Conservation (phyloP, 2,113 vertebrate species). For the Geococcyx californianus region DNA sequence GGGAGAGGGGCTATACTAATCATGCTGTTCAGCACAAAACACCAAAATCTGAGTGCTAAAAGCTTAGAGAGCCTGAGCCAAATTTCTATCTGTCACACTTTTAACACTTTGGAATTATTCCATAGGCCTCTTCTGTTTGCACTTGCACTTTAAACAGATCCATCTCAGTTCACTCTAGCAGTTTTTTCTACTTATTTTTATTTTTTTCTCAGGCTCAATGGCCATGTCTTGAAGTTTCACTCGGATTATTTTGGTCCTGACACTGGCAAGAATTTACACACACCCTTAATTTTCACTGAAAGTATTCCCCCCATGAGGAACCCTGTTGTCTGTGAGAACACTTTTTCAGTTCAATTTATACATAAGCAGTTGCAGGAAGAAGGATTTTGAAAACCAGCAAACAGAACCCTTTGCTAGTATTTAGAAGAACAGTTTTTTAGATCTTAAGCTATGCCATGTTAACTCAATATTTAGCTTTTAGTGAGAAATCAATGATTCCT, state of each 20-base stretch:
- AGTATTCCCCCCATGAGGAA: neutral
- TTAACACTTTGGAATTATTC: neutral
- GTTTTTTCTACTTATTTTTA: neutral
- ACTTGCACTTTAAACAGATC: neutral
- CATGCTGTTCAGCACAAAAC: neutral
- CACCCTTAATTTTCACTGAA: neutral
- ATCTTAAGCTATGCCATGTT: neutral
- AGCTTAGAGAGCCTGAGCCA: neutral
- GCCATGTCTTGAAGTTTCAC: neutral
- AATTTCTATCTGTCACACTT: neutral
- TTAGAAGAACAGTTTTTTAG: neutral
- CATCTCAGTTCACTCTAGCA: neutral
- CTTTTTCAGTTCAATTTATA: neutral
- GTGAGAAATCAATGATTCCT: neutral
- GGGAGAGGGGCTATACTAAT: neutral
- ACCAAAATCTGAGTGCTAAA: neutral
- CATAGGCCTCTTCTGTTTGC: neutral
- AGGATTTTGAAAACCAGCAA: neutral
- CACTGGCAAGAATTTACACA: rapidly evolving
- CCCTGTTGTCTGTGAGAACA: neutral
- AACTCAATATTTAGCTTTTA: neutral
- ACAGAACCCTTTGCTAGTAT: neutral
- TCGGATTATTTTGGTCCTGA: neutral
- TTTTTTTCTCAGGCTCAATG: neutral
- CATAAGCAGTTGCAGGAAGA: neutral